A percentile compares a stretch with the other conserved stretches of the same genome.
These are phyloP conservation scores for Phoebastria nigripes DNA, from an alignment of 2,797 vertebrate species.

Conservation along the genomic window DNA sequence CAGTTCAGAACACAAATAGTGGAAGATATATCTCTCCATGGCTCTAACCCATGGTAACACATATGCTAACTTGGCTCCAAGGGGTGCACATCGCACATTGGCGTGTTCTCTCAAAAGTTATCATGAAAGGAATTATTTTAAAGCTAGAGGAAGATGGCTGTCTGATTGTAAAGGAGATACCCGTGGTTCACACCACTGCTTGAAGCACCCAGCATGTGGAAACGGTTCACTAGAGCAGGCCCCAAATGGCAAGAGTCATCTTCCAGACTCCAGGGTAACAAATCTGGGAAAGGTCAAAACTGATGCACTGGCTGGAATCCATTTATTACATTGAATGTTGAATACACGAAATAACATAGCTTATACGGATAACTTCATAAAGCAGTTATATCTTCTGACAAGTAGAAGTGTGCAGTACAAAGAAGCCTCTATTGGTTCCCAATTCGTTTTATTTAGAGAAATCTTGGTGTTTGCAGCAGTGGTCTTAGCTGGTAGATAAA, in stretches of 20 bases:
- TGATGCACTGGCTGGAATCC: not conserved
- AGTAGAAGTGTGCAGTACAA: not conserved
- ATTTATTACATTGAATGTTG: not conserved
- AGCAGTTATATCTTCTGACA: not conserved
- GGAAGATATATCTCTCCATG: constrained; percentile 6
- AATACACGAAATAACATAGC: not conserved
- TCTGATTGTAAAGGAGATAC: not conserved
- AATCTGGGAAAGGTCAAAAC: not conserved
- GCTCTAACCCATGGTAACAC: not conserved
- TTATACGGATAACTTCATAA: not conserved
- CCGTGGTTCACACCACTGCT: not conserved
- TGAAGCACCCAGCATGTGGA: not conserved
- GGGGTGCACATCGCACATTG: rapidly evolving
- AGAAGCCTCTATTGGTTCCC: not conserved
- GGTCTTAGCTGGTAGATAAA: not conserved
- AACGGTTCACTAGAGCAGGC: not conserved
- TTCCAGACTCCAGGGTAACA: not conserved
- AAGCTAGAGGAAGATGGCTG: not conserved
- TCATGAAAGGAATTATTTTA: not conserved
- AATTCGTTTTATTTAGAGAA: not conserved
- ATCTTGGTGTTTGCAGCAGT: not conserved
- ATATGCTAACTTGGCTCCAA: not conserved
- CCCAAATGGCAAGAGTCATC: not conserved
- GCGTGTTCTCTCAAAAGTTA: not conserved
- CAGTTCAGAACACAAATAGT: not conserved